These are phyloP conservation scores for Zosterops japonicus DNA, from an alignment of 2,113 vertebrate genomes.

Conservation along the genomic window DNA sequence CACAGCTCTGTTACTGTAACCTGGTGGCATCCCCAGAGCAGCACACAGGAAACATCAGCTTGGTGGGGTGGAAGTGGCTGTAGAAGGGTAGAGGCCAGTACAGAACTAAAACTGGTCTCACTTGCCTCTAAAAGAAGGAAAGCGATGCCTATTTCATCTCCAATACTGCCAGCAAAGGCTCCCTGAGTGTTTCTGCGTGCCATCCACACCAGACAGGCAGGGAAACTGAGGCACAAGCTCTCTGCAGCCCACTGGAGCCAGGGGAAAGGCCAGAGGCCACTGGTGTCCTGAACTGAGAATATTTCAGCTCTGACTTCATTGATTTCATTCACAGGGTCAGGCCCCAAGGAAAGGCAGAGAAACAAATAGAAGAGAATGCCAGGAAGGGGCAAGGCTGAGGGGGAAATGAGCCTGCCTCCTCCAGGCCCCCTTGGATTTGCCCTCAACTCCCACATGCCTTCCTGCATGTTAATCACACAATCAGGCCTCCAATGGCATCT, in stretches of 20 bases:
- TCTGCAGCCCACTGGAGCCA: neutral
- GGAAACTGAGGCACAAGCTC: neutral
- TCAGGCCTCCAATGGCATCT: neutral
- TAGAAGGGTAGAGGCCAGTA: neutral
- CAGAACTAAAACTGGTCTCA: neutral
- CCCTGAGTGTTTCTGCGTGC: neutral
- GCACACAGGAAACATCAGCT: neutral
- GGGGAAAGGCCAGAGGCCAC: neutral
- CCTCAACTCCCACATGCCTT: neutral
- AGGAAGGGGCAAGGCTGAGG: constrained; percentile 50
- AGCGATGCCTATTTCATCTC: neutral
- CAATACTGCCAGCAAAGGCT: neutral
- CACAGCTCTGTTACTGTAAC: neutral
- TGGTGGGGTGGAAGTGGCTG: fast-evolving
- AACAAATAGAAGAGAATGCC: constrained; percentile 39
- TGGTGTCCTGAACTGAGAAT: neutral
- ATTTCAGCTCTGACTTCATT: neutral
- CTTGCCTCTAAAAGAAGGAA: neutral
- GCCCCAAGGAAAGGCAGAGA: neutral
- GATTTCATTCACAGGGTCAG: neutral
- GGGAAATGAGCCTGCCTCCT: constrained; percentile 42
- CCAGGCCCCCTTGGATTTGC: constrained; percentile 6
- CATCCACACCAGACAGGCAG: neutral
- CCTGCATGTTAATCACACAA: neutral
- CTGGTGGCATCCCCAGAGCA: neutral